Conservation (phyloP, 1,140 invertebrate species). For the Nylanderia fulva region DNA sequence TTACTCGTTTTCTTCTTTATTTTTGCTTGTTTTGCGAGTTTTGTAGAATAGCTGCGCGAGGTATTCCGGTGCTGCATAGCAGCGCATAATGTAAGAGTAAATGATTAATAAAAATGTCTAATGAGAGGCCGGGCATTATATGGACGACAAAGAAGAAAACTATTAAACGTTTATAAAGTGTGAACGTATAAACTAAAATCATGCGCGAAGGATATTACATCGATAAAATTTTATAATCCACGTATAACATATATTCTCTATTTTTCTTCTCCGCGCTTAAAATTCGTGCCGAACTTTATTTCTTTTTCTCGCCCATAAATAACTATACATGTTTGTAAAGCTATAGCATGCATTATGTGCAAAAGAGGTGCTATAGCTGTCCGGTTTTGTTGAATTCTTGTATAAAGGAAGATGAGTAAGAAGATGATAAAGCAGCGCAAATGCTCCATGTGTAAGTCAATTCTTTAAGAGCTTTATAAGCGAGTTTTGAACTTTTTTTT, state of each 20-base stretch:
- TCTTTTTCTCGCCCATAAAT: slow-evolving; percentile 4
- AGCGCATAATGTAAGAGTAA: slow-evolving; percentile 79
- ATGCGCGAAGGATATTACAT: slow-evolving; percentile 49
- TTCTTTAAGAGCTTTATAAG: slow-evolving; percentile 30
- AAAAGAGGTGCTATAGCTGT: slow-evolving; percentile 37
- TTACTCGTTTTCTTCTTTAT: slow-evolving; percentile 61
- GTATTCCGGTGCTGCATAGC: slow-evolving; percentile 78
- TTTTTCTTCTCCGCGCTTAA: slow-evolving; percentile 50
- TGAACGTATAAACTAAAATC: slow-evolving; percentile 43
- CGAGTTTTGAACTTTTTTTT: slow-evolving; percentile 5
- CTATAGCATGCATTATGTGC: slow-evolving; percentile 49
- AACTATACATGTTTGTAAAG: slow-evolving; percentile 47
- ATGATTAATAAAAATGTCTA: slow-evolving; percentile 79
- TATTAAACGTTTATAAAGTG: slow-evolving; percentile 56
- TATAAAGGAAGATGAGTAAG: slow-evolving; percentile 33
- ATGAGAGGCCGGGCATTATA: slow-evolving; percentile 79
- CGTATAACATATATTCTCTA: slow-evolving; percentile 47
- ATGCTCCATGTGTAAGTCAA: slow-evolving; percentile 19
- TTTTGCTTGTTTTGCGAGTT: slow-evolving; percentile 61
- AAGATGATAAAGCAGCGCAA: slow-evolving; percentile 24
- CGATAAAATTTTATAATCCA: slow-evolving; percentile 55
- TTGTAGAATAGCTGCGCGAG: slow-evolving; percentile 75
- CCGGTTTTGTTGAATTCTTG: slow-evolving; percentile 46
- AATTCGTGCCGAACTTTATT: slow-evolving; percentile 34
- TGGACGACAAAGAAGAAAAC: slow-evolving; percentile 45